phyloP scores from a whole-genome alignment of 2,113 vertebrate species.

The Engraulis encrasicolus region DNA sequence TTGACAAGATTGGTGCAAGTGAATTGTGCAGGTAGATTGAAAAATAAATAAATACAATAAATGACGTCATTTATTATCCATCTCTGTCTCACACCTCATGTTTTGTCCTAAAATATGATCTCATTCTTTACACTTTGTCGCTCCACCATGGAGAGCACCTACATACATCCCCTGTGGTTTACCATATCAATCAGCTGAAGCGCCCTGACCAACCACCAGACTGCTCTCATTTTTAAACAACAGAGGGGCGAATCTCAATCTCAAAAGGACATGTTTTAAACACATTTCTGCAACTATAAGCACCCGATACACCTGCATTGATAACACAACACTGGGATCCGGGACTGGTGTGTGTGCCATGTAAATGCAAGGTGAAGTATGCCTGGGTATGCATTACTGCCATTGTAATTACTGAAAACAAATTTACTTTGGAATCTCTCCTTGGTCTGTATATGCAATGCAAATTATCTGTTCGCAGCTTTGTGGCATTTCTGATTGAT shows the following conservation, averaged over 20 bases:
- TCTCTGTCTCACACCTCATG: conserved; percentile 31
- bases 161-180: conserved; percentile 37
- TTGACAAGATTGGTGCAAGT: background rate
- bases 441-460: background rate
- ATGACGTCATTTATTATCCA: background rate
- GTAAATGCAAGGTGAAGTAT: background rate
- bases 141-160: conserved; percentile 11
- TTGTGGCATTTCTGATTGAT: background rate
- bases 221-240: background rate
- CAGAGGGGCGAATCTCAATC: background rate
- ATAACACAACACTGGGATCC: background rate
- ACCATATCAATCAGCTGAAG: conserved; percentile 27
- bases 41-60: conserved; percentile 31
- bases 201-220: background rate
- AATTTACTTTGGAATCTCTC: background rate
- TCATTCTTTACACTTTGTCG: conserved; percentile 32
- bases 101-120: conserved; percentile 15
- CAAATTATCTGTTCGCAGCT: background rate
- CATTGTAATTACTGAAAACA: background rate
- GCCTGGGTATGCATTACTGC: background rate
- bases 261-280: background rate
- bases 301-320: background rate
- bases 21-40: conserved; percentile 32
- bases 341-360: background rate
- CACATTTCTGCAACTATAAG: background rate